These are phyloP conservation scores for Trinorchestia longiramus DNA, from an alignment of 1,140 invertebrate genomes.

Conservation along the genomic window DNA sequence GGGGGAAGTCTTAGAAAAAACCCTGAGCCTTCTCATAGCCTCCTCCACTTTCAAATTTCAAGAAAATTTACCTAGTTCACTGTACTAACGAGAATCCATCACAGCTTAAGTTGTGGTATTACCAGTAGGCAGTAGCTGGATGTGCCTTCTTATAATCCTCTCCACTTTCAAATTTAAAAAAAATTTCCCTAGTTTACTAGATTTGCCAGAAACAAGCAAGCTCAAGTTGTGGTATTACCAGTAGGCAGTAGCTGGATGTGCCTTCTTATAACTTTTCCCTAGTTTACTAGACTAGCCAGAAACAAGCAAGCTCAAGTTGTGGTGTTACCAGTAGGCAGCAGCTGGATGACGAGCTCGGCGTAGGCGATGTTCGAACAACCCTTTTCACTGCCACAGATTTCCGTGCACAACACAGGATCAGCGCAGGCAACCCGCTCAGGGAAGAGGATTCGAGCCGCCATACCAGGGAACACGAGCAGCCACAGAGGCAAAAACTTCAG, in stretches of 20 bases:
- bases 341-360: constrained; percentile 72
- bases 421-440: constrained; percentile 72
- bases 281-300: background rate
- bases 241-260: too few species aligned
- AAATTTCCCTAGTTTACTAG: background rate
- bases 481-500: constrained; percentile 75
- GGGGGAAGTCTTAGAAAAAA: too few species aligned
- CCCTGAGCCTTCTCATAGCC: background rate
- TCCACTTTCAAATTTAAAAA: background rate
- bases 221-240: background rate
- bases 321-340: constrained; percentile 71
- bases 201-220: background rate
- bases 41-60: background rate
- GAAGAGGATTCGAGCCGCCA: constrained; percentile 74
- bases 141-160: background rate
- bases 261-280: background rate
- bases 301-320: background rate
- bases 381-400: constrained; percentile 69
- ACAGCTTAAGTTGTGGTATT: background rate
- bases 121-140: too few species aligned
- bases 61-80: background rate
- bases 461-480: constrained; percentile 75
- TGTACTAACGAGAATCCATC: background rate
- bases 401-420: constrained; percentile 70
- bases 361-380: constrained; percentile 75